phyloP scores from a whole-genome alignment of 2,113 vertebrate genomes.

The Calypte anna region DNA sequence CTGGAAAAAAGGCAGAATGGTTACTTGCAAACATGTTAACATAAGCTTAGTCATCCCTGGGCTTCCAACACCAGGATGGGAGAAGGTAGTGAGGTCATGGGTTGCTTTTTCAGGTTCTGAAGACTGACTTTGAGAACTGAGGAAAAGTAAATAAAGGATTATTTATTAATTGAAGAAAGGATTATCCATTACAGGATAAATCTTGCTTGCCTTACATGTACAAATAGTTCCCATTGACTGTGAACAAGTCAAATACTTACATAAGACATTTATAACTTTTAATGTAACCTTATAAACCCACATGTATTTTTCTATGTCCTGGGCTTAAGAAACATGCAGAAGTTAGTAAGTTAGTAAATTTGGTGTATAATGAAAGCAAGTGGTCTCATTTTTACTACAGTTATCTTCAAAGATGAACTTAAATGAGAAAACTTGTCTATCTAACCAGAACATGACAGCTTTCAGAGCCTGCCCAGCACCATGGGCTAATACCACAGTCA shows the following conservation, averaged over 20 bases:
- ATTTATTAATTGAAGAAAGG: conserved; percentile 70
- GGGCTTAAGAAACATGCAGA: background rate
- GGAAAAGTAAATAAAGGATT: conserved; percentile 66
- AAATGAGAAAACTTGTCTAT: background rate
- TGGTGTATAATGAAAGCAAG: background rate
- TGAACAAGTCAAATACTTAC: conserved; percentile 58
- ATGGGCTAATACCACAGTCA: conserved; percentile 30
- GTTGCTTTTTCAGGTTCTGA: conserved; percentile 52
- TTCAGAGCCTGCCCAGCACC: conserved; percentile 44
- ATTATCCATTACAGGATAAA: conserved; percentile 65
- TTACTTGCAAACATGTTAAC: conserved; percentile 8
- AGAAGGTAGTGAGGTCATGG: conserved; percentile 66
- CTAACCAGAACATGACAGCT: conserved; percentile 7
- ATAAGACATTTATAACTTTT: conserved; percentile 41
- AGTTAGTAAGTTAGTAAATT: background rate
- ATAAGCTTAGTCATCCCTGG: conserved; percentile 19
- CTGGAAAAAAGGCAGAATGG: background rate
- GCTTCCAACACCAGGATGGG: conserved; percentile 32
- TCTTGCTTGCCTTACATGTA: conserved; percentile 37
- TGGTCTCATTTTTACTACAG: background rate
- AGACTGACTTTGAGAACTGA: conserved; percentile 51
- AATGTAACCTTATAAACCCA: background rate
- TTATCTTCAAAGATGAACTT: background rate
- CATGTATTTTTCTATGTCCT: background rate
- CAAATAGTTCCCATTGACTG: conserved; percentile 58